Percentiles rank a stretch among this genome's conserved stretches.
These are phyloP conservation scores for Callocephalon fimbriatum DNA, from an alignment of 2,113 vertebrate genomes.

Conservation along the genomic window DNA sequence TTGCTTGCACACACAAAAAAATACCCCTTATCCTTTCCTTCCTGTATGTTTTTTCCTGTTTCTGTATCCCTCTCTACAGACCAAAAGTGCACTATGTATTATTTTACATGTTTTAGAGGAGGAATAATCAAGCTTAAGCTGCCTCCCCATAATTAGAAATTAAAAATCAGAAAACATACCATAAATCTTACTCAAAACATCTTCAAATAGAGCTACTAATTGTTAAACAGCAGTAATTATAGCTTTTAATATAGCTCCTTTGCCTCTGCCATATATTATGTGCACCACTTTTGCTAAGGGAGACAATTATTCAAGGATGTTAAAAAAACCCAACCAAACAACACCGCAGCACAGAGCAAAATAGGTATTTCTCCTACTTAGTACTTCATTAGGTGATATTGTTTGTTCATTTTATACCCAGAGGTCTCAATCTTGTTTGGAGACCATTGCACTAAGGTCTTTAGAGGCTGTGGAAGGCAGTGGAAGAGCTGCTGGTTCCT, in stretches of 20 bases:
- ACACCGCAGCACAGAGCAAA: not conserved
- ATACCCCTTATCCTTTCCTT: slow-evolving; percentile 20
- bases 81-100: not conserved
- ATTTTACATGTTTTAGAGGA: slow-evolving; percentile 4
- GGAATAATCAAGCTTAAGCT: slow-evolving; percentile 1
- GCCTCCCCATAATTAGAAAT: not conserved
- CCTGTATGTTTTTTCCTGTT: slow-evolving; percentile 53
- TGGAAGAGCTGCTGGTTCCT: not conserved
- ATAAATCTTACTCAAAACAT: slow-evolving; percentile 53
- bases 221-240: slow-evolving; percentile 48
- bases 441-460: not conserved
- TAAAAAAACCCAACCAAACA: not conserved
- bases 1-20: slow-evolving; percentile 40
- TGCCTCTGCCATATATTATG: not conserved
- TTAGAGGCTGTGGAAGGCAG: not conserved
- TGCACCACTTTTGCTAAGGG: not conserved
- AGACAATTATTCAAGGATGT: not conserved
- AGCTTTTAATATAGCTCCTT: slow-evolving; percentile 16
- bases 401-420: not conserved
- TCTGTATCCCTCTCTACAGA: not conserved
- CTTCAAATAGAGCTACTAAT: slow-evolving; percentile 32
- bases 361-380: not conserved
- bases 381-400: not conserved
- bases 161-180: slow-evolving; percentile 6
- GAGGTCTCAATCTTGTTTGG: not conserved